Percentiles rank a stretch among this genome's conserved stretches.
Conservation (phyloP, 2,888 invertebrate genomes). For the Rhyacophila evoluta region DNA sequence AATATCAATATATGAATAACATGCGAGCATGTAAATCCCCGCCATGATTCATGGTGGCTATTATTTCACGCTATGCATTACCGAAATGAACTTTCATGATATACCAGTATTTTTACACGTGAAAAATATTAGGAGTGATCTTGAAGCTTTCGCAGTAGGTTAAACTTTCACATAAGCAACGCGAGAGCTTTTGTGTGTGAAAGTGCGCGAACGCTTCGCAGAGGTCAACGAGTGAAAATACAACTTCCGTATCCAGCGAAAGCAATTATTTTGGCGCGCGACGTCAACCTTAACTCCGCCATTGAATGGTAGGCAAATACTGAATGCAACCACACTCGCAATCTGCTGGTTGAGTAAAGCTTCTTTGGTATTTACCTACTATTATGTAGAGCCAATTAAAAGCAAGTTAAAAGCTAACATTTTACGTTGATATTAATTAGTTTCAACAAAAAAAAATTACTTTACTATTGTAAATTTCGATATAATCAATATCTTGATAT, state of each 20-base stretch:
- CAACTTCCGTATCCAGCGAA: slow-evolving; percentile 17
- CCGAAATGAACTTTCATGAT: background rate
- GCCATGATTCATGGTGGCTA: too few relatives aligned
- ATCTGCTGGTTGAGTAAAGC: background rate
- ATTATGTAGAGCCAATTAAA: background rate
- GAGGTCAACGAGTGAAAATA: slow-evolving; percentile 8
- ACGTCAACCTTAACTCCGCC: background rate
- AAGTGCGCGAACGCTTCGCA: background rate
- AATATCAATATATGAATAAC: too few relatives aligned
- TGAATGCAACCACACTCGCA: background rate
- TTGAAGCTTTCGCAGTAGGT: background rate
- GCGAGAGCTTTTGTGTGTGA: background rate
- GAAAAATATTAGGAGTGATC: background rate
- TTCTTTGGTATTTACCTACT: background rate
- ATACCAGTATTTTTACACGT: background rate
- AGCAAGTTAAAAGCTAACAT: background rate
- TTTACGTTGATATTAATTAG: too few relatives aligned
- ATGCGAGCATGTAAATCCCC: too few relatives aligned
- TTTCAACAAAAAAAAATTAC: too few relatives aligned
- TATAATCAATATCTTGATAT: too few relatives aligned
- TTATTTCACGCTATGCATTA: too few relatives aligned
- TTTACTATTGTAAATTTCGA: too few relatives aligned
- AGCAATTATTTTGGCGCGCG: slow-evolving; percentile 28
- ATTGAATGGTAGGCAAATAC: background rate
- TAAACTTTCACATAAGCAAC: background rate